Percentiles rank a stretch among this genome's conserved stretches.
Evolutionary conservation across 2,797 vertebrate genomes (phyloP).

Genomic region (Diceros bicornis): DNA sequence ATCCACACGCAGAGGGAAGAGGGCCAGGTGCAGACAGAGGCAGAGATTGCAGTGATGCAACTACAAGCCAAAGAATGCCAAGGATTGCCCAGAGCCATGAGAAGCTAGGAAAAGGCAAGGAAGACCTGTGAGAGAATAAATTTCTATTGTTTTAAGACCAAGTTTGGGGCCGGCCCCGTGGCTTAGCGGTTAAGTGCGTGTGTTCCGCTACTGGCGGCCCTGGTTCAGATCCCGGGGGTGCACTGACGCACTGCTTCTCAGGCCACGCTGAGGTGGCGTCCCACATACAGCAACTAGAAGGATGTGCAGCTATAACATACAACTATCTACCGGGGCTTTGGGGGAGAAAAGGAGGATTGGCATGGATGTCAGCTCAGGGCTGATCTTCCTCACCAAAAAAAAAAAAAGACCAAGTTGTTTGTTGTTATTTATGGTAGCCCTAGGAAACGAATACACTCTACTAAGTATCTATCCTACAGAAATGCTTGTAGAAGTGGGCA

Average conservation of each 20-base stretch:
- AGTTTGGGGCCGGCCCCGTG: not conserved
- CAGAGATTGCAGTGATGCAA: not conserved
- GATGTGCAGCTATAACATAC: no score
- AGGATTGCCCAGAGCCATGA: not conserved
- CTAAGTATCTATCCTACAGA: not conserved
- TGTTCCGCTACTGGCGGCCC: no score
- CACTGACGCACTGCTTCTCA: no score
- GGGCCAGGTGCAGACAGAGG: not conserved
- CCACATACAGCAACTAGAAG: no score
- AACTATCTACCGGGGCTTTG: no score
- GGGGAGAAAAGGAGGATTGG: no score
- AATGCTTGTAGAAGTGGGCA: not conserved
- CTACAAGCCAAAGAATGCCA: not conserved
- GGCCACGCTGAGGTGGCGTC: no score
- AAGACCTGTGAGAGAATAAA: slow-evolving; percentile 8
- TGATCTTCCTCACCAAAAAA: no score
- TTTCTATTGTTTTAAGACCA: not conserved
- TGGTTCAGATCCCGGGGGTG: no score
- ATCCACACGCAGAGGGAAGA: not conserved
- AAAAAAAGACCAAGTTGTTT: not conserved
- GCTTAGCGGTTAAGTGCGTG: no score
- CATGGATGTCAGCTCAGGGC: no score
- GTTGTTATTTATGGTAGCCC: not conserved
- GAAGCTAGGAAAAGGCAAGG: not conserved
- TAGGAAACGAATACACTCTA: not conserved